Base-by-base conservation (phyloP, 2,888 invertebrate genomes). In the Notodonta dromedarius region DNA sequence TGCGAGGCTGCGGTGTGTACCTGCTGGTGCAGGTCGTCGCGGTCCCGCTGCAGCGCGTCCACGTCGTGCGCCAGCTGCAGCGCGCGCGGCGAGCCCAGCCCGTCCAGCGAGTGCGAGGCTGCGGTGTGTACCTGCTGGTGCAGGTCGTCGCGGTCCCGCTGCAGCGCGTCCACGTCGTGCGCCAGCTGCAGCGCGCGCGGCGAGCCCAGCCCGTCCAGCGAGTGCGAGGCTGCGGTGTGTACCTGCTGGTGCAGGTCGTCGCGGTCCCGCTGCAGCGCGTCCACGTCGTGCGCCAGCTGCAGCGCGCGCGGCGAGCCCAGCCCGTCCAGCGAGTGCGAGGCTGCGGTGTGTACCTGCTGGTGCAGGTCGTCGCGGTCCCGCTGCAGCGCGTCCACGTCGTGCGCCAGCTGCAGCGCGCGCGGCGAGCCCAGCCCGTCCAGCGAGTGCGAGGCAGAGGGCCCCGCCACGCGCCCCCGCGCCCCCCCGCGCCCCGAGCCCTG, bases 211-310 rank as follows among this genome's bases (percentile, higher is more conserved):
- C 74, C 76, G 76, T 84, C 82, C 69, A 84, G 78, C 63, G 87
- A 80, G 67, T 67, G 71, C 52, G 80, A 2, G 73, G 58, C 0
- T n/a, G n/a, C n/a, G n/a, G n/a, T n/a, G 50, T 50, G 52, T 82
- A 97, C 97, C 96, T 97, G 97, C 64, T 96, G 95, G 56, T 95
- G 94, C 67, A 97, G 86, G 82, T 97, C 97, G 69, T 96, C 96
- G 35, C 95, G 93, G 73, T 97, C 97, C 57, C 91, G 94, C 71
- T 94, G 95, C 50, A 95, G 93, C 42, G 94, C 94, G 60, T 97
- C 97, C 12, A 95, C 86, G 62, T 96, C 94, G 65, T 94, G 94
- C 13, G 74, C 95, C 4, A 54, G 39, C 7, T n/a, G 39, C 54
- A 14, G 54, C 83, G 85, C 56, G 69, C 77, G 56, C 66, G 82